Percentiles rank a stretch among this genome's conserved stretches.
These are phyloP conservation scores for Lycopodina hypogea DNA, from an alignment of 37 sponge, comb jelly and placozoan genomes.

Conservation along the genomic window DNA sequence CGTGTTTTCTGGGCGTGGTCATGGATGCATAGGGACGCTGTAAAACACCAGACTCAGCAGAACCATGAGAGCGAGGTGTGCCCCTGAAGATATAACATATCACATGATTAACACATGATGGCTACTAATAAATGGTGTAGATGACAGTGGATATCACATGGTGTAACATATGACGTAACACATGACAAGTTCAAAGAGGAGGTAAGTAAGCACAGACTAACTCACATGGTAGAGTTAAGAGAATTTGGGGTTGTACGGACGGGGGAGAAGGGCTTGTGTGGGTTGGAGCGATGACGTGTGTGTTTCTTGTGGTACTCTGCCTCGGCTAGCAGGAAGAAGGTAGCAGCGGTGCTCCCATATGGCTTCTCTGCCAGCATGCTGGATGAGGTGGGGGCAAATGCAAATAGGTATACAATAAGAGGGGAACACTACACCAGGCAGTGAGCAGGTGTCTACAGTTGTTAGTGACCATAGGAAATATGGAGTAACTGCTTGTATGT, in stretches of 20 bases:
- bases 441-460: too few relatives aligned
- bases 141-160: background rate
- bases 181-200: too few relatives aligned
- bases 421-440: background rate
- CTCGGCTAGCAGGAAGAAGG: slow-evolving; percentile 94
- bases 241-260: slow-evolving; percentile 29
- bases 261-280: slow-evolving; percentile 12
- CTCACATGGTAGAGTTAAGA: too few relatives aligned
- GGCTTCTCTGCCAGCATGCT: slow-evolving; percentile 65
- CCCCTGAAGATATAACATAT: too few relatives aligned
- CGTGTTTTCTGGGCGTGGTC: background rate
- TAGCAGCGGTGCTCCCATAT: slow-evolving; percentile 92
- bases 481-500: too few relatives aligned
- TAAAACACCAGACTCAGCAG: slow-evolving; percentile 41
- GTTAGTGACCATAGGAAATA: too few relatives aligned
- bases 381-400: too few relatives aligned
- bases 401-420: background rate
- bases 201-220: too few relatives aligned
- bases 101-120: too few relatives aligned
- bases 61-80: slow-evolving; percentile 9
- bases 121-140: too few relatives aligned
- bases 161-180: background rate
- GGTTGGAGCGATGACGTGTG: background rate
- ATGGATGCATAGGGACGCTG: background rate
- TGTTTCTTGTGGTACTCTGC: slow-evolving; percentile 66